Conservation (phyloP, 1,140 invertebrate genomes). For the Drosophila setifemur region DNA sequence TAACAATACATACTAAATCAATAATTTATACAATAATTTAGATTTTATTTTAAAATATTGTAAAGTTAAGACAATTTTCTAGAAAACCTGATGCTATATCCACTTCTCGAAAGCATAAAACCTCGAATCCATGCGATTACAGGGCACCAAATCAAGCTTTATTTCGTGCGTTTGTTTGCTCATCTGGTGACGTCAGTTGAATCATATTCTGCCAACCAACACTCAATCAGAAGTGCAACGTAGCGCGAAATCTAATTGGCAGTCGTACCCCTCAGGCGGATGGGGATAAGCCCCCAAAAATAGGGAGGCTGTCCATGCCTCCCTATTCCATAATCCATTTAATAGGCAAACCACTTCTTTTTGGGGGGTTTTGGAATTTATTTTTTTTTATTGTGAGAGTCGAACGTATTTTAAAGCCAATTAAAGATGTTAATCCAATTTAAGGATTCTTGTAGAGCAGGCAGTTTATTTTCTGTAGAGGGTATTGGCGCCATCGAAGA, state of each 20-base stretch:
- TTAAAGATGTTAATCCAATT: not conserved
- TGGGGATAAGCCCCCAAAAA: slow-evolving; percentile 7
- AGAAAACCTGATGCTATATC: not conserved
- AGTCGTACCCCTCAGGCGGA: slow-evolving; percentile 10
- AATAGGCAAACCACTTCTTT: too few species aligned
- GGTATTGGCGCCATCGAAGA: slow-evolving; percentile 8
- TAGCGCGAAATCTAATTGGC: slow-evolving; percentile 67
- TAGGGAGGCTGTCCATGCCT: too few species aligned
- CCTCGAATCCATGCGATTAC: not conserved
- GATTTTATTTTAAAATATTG: too few species aligned
- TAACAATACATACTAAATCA: too few species aligned
- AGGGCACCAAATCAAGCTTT: slow-evolving; percentile 12
- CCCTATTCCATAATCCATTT: not conserved
- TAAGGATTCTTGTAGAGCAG: not conserved
- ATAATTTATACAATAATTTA: too few species aligned
- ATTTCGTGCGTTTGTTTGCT: slow-evolving; percentile 32
- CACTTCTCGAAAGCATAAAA: not conserved
- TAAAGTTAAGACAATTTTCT: too few species aligned
- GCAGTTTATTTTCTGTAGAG: slow-evolving; percentile 29
- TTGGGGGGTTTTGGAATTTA: slow-evolving; percentile 24
- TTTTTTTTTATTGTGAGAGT: slow-evolving; percentile 5
- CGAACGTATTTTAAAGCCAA: not conserved
- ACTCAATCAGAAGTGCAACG: slow-evolving; percentile 56
- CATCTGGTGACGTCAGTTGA: slow-evolving; percentile 50
- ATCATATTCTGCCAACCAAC: not conserved